Evolutionary conservation across 2,113 vertebrate species (phyloP), one percentile per base, ranked within the genome.

Genomic region (Gopherus flavomarginatus): DNA sequence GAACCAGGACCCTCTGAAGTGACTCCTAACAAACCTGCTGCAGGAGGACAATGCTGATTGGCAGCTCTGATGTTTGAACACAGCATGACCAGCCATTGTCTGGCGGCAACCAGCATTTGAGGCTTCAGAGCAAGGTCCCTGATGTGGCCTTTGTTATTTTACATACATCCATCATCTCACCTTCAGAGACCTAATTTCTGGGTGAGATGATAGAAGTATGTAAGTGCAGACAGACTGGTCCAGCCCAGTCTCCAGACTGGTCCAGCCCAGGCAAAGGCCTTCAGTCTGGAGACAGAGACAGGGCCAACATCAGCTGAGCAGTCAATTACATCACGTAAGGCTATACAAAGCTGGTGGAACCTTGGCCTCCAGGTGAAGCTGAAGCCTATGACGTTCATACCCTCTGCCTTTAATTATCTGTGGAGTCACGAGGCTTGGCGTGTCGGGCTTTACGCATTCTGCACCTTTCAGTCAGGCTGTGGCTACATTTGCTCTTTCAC

Each of bases 251-350:
- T 42, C 42, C 44, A 49, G 75, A 79, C 8, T 35, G 16, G 26
- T 8, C 11, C 0, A 0, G 59, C 29, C 19, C 26, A 50, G 50
- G 29, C 24, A 50, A 42, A 6, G 2, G 52, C 8, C 10, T 8
- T 4, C 6, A 1, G 42, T 53, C 62, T 38, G 65, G 27, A 95
- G 83, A 0, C 0, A 21, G 26, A 42, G 69, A 75, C 8, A 5
- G 69, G 69, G 27, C 24, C 72, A 27, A 27, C 42, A 4, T 77
- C 2, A 11, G 21, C 42, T 29, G 42, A 78, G 75, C 42, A 47
- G 72, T 21, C 59, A 65, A 17, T n/a, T 69, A 69, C 31, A 69
- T 69, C 65, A 38, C 5, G n/a, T 72, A 38, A 38, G 65, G 65
- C 31, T 10, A 21, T 22, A 38, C 21, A 72, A 72, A 38, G n/a